Evolutionary conservation across 2,113 vertebrate species (phyloP), one percentile per base, ranked within the genome.

Genomic region (Oryzias melastigma): DNA sequence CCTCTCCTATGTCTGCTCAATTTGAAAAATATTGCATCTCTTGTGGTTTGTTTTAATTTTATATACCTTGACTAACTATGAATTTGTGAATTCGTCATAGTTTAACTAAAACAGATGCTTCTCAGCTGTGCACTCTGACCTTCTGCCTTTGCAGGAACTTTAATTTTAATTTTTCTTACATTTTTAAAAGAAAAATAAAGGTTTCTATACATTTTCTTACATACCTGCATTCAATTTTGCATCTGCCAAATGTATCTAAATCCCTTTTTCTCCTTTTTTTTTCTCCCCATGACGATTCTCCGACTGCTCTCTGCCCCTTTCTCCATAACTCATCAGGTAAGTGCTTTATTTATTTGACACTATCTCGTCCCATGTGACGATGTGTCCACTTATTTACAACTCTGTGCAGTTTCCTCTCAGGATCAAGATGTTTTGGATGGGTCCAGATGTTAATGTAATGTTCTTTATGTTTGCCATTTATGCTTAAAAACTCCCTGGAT

Each of bases 291-390:
- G 22, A 52, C 60, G 22, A 46, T 54, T 47, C 1, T 54, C 18
- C 5, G 19, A 68, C 54, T 20, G 19, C 56, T 67, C 1, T 24
- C 0, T 47, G 25, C 66, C 47, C 42, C 48, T 51, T 17, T 8
- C 27, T 53, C 0, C 19, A 5, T 53, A 73, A 51, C 60, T 71
- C 52, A 64, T 65, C 65, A 89, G 87, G 87, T 89, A 89, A 89
- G 85, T 86, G 27, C 5, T 65, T 60, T 45, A 45, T 45, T 60
- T 52, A 72, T 68, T 53, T 62, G 19, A 66, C 35, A 19, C 17
- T 4, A 20, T 52, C 1, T 25, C 24, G 41, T 27, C 49, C 40
- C n/a, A 6, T 45, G 18, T 46, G 42, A 51, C 49, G 47, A 14
- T 40, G 40, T 40, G 16, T n/a, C 19, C 25, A 15, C 20, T 45